Conservation (phyloP, 2,797 vertebrate genomes). For the Malacoraja senta region DNA sequence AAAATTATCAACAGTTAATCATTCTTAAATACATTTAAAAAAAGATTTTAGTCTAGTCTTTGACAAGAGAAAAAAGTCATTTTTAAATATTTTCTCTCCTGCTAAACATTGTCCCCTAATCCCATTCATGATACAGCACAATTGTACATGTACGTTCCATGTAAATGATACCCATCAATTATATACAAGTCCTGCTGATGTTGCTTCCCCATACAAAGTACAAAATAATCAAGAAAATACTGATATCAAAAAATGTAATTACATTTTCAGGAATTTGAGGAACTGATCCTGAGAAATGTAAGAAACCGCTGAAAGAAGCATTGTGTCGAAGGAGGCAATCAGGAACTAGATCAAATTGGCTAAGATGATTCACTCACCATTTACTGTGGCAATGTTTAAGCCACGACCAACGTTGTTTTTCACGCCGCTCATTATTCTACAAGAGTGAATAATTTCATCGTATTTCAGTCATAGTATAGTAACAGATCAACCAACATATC, state of each 20-base stretch:
- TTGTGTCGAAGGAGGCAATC: neutral
- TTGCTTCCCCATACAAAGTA: neutral
- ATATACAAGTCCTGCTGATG: neutral
- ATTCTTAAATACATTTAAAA: neutral
- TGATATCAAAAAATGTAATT: neutral
- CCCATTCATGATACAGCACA: neutral
- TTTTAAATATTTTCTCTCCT: neutral
- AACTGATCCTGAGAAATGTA: neutral
- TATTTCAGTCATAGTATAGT: neutral
- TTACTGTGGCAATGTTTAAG: constrained; percentile 80
- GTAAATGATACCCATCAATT: neutral
- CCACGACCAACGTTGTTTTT: constrained; percentile 96
- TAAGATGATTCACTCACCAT: constrained; percentile 64
- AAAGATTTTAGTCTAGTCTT: neutral
- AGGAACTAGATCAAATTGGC: neutral
- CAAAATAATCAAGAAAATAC: neutral
- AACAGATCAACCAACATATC: no score
- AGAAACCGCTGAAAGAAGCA: neutral
- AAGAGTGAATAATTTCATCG: constrained; percentile 37
- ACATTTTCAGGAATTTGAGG: neutral
- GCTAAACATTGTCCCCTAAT: neutral
- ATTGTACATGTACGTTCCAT: neutral
- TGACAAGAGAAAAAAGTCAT: neutral
- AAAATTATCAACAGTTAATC: neutral
- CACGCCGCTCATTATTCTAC: constrained; percentile 86